Conservation (phyloP, 2,888 invertebrate species). For the Chirona hameri region DNA sequence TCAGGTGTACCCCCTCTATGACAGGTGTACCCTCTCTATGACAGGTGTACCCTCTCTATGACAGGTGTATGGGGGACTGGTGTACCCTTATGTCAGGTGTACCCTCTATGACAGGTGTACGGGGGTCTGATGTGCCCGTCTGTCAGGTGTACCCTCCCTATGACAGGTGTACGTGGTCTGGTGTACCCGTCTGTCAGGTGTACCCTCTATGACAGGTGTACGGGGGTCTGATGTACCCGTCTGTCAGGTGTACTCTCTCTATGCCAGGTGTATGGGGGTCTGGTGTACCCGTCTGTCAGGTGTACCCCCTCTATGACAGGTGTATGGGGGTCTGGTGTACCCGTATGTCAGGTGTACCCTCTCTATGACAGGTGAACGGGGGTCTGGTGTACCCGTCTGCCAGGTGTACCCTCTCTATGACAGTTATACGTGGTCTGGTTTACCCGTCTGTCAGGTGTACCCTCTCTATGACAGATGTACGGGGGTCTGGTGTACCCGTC, state of each 20-base stretch:
- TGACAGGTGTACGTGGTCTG: constrained; percentile 41
- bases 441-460: too few relatives aligned
- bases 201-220: constrained; percentile 38
- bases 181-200: too few relatives aligned
- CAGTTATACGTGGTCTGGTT: constrained; percentile 41
- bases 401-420: not conserved
- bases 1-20: not conserved
- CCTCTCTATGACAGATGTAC: constrained; percentile 38
- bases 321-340: constrained; percentile 41
- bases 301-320: constrained; percentile 33
- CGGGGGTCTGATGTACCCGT: constrained; percentile 41
- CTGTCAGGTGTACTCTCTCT: too few relatives aligned
- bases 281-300: too few relatives aligned
- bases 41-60: not conserved
- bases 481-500: constrained; percentile 41
- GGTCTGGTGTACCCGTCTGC: constrained; percentile 41
- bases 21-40: constrained; percentile 41
- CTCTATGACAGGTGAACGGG: constrained; percentile 39
- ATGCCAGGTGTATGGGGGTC: constrained; percentile 41
- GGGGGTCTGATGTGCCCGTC: constrained; percentile 41
- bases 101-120: constrained; percentile 38
- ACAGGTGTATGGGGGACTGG: constrained; percentile 41
- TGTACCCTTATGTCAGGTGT: too few relatives aligned
- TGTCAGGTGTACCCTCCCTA: too few relatives aligned
- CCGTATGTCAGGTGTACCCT: too few relatives aligned